Evolutionary conservation across 2,888 invertebrate genomes (phyloP), one percentile per base, ranked within the genome.

Genomic region (Diarsia brunnea): DNA sequence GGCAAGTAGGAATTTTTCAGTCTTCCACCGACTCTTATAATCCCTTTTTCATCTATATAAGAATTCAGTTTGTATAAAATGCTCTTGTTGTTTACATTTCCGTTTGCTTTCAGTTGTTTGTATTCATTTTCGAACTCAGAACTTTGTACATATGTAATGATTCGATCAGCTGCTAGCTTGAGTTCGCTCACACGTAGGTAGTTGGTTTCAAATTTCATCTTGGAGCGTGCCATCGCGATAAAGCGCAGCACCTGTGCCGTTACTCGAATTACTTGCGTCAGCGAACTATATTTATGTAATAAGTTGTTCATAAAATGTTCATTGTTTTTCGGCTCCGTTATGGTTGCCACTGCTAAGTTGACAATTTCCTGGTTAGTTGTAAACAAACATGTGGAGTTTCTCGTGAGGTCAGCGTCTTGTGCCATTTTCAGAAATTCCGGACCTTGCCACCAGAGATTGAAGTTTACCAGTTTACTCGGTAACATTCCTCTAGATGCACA

Each of bases 151-250:
- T 53, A 49, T 49, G 19, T 19, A 31, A 38, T 60, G 10, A 38
- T 21, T 61, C 61, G 31, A 12, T 61, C 61, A 11, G 61, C 31
- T 38, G 61, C 31, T 38, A 38, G 61, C 21, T 61, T 61, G 61
- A 61, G 61, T 61, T 61, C 31, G 31, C 12, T 38, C 21, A 61
- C 61, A 61, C 61, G 31, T 61, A 61, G 61, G 61, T 61, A 61
- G 61, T 61, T 61, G 31, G 61, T 61, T 61, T 61, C 61, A 61
- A 21, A 38, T 61, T 61, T 61, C 31, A 12, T 61, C 63, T 43
- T 49, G 49, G 49, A 49, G 49, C 49, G 49, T 49, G 49, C 49
- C 49, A 19, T 49, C 19, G 49, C 19, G 49, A 49, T 49, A 49
- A 49, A 49, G 49, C 49, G 49, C 49, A 7, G 19, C 19, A 49